Evolutionary conservation across 2,888 invertebrate species (phyloP), one percentile per base, ranked within the genome.

Genomic region (Drosophila mimetica): DNA sequence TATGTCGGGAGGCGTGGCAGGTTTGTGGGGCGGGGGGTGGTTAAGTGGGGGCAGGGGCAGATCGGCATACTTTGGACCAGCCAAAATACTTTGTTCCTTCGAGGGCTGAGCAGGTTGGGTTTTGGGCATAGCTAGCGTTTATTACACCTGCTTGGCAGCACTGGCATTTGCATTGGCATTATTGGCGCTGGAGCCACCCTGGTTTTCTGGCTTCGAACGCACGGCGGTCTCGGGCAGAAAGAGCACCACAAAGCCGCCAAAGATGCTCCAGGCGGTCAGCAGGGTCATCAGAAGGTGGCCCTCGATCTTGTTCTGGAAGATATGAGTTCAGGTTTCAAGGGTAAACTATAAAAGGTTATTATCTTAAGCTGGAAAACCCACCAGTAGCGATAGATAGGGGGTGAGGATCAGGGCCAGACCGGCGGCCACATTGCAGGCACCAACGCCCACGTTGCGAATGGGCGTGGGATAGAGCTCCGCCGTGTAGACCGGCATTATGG

Each of bases 341-440:
- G n/a, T n/a, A n/a, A n/a, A n/a, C n/a, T n/a, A n/a, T n/a, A n/a
- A n/a, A n/a, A n/a, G 2, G 1, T 1, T 13, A 11, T n/a, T 1
- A 13, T 16, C 4, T 5, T 3, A n/a, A 2, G 5, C 1, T 11
- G 6, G n/a, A 4, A 11, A n/a, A 91, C 94, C 93, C 91, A 96
- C 96, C 94, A 96, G 91, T 90, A 94, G 93, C 93, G 96, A 96
- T 75, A 96, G 92, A 91, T 96, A 96, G 6, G 96, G 96, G 48
- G 96, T 95, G 41, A 94, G 92, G 91, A 92, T 96, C 44, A 96
- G 92, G 14, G 96, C 96, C 47, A 96, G 90, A 13, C 96, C 95
- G 1, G 96, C 95, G 2, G 96, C 93, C 52, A 96, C 93, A 89
- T 96, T 96, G 82, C 95, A 95, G 3, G 95, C 95, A 1, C 95